Base-by-base conservation (phyloP, 2,888 invertebrate genomes). In the Drosophila fungiperda region DNA sequence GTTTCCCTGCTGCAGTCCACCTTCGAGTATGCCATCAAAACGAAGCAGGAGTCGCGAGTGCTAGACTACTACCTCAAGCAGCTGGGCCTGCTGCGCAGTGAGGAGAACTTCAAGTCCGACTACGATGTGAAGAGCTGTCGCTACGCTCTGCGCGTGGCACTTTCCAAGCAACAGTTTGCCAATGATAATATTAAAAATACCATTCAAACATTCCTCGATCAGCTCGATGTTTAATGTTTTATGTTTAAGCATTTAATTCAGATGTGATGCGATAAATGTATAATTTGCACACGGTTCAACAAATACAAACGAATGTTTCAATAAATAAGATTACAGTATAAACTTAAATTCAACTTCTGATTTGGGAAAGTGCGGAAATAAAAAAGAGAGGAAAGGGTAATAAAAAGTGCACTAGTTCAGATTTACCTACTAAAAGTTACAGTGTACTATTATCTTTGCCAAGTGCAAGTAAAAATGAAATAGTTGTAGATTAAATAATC, bases 11-110 rank as follows among this genome's bases (percentile, higher is more conserved):
- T 84, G 68, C 87, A 89, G 59, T 91, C 93, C 61, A 89, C 92
- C 2, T 91, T 92, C 67, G 92, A 92, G 12, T 92, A 92, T 80
- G 93, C 93, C 3, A 79, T 91, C 11, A 75, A 91, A 68, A 92
- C 91, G 2, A 82, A 92, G 36, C 93, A 93, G 74, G 90, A 93
- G 40, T 78, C 83, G 1, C 91, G 93, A 11, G 91, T 93, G 0
- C 70, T 91, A 36, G 92, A 93, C 74, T 93, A 93, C 81, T 89
- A 91, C 29, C 82, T 93, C 0, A 91, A 90, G 70, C 93, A 93
- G 68, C 78, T 93, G 61, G 91, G 91, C 8, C 70, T 93, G 17
- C 55, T 93, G 59, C 92, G 91, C 40, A 87, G 88, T 59, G 93
- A 93, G 76, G 88, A 92, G 50, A 82, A 89, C 66, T 93, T 93